Evolutionary conservation across 1,140 invertebrate genomes (phyloP).

Genomic region (Homarus americanus): DNA sequence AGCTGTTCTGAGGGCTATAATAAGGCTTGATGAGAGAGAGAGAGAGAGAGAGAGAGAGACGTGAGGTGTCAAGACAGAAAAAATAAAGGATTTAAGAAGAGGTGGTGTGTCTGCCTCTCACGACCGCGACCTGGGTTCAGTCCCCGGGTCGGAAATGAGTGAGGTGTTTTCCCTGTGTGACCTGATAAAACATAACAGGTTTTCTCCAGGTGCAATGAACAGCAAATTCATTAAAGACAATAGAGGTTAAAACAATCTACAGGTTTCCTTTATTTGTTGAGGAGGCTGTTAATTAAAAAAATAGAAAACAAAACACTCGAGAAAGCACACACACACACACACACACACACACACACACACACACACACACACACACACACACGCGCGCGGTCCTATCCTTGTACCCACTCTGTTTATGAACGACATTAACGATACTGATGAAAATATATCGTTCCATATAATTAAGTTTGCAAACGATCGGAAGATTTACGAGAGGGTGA

Average conservation of each 20-base stretch:
- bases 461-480: too few relatives aligned
- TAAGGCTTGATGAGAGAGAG: too few relatives aligned
- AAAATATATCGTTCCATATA: too few relatives aligned
- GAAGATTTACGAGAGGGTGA: too few relatives aligned
- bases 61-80: background rate
- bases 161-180: background rate
- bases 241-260: background rate
- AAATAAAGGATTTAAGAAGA: background rate
- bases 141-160: background rate
- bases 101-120: background rate
- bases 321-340: too few relatives aligned
- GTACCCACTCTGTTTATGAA: too few relatives aligned
- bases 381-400: background rate
- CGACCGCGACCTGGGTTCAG: too few relatives aligned
- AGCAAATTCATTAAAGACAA: background rate
- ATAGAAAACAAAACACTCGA: background rate
- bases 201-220: background rate
- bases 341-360: background rate
- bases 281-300: background rate
- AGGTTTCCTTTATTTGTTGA: background rate
- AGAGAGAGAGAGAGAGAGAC: too few relatives aligned
- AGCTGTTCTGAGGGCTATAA: background rate
- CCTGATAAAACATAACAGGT: background rate
- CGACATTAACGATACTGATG: too few relatives aligned
- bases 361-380: constrained; percentile 6